Conservation (phyloP, 2,113 vertebrate genomes). For the Ameiurus melas region DNA sequence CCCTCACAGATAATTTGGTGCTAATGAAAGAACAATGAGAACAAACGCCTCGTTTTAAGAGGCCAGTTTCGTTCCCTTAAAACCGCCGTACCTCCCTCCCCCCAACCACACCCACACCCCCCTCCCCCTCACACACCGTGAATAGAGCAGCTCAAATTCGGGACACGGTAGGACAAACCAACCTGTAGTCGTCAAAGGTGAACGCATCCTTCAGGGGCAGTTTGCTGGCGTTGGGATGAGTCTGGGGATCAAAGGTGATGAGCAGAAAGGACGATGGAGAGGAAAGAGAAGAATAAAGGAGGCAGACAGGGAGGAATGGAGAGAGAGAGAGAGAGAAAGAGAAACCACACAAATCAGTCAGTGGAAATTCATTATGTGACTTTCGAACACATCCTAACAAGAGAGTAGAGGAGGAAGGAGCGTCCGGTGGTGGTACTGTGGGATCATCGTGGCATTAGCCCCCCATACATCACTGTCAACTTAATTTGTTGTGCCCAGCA, state of each 20-base stretch:
- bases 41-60: constrained; percentile 53
- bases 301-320: constrained; percentile 25
- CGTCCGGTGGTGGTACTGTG: constrained; percentile 74
- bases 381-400: constrained; percentile 90
- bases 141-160: constrained; percentile 23
- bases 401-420: constrained; percentile 85
- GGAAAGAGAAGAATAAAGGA: constrained; percentile 28
- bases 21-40: constrained; percentile 63
- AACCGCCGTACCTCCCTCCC: neutral
- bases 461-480: constrained; percentile 95
- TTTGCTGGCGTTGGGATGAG: constrained; percentile 94
- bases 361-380: constrained; percentile 87
- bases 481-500: constrained; percentile 96
- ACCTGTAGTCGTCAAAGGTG: constrained; percentile 99
- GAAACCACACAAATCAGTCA: constrained; percentile 76
- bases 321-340: constrained; percentile 24
- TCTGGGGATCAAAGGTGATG: constrained; percentile 77
- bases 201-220: constrained; percentile 97
- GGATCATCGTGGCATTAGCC: constrained; percentile 82
- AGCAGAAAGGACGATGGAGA: constrained; percentile 54
- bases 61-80: constrained; percentile 33
- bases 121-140: neutral
- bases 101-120: neutral
- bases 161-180: constrained; percentile 63
- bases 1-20: constrained; percentile 61